A percentile compares a stretch with the other conserved stretches of the same genome.
phyloP scores from a whole-genome alignment of 2,113 vertebrate genomes.

The Pungitius pungitius region DNA sequence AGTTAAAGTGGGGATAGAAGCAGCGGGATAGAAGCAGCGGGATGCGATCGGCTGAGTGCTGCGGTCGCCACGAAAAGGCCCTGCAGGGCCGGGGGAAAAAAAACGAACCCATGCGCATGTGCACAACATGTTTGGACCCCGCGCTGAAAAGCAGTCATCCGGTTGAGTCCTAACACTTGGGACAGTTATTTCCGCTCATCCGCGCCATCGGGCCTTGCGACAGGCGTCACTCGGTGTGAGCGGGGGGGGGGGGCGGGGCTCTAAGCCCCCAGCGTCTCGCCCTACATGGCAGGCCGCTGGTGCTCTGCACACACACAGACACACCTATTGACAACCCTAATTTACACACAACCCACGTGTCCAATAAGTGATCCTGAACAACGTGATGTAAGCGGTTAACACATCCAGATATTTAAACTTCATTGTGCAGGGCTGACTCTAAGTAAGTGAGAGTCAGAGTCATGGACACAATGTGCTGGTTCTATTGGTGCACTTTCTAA shows the following conservation, averaged over 20 bases:
- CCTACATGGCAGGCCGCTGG: slow-evolving; percentile 70
- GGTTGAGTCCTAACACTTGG: slow-evolving; percentile 15
- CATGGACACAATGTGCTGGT: too few relatives aligned
- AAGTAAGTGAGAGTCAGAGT: too few relatives aligned
- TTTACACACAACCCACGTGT: too few relatives aligned
- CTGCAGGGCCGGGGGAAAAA: not conserved
- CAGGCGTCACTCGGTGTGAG: slow-evolving; percentile 74
- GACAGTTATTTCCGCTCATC: slow-evolving; percentile 19
- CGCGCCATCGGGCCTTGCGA: slow-evolving; percentile 13
- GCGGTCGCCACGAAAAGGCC: slow-evolving; percentile 17
- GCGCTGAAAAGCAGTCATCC: slow-evolving; percentile 23
- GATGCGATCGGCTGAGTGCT: slow-evolving; percentile 37
- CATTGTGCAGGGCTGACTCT: too few relatives aligned
- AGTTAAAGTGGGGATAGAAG: slow-evolving; percentile 25
- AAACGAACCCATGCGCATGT: slow-evolving; percentile 9
- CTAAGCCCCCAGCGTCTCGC: slow-evolving; percentile 50
- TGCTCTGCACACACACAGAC: slow-evolving; percentile 47
- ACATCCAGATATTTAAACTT: too few relatives aligned
- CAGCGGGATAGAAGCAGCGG: slow-evolving; percentile 26
- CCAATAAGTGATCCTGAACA: too few relatives aligned
- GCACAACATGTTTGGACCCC: slow-evolving; percentile 21
- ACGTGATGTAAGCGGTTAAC: too few relatives aligned
- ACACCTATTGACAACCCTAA: not conserved
- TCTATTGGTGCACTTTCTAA: too few relatives aligned
- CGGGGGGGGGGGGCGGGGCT: slow-evolving; percentile 57